A percentile compares a stretch with the other conserved stretches of the same genome.
These are phyloP conservation scores for Lepidocolaptes lacrymiger DNA, from an alignment of 2,797 vertebrate species.

Conservation along the genomic window DNA sequence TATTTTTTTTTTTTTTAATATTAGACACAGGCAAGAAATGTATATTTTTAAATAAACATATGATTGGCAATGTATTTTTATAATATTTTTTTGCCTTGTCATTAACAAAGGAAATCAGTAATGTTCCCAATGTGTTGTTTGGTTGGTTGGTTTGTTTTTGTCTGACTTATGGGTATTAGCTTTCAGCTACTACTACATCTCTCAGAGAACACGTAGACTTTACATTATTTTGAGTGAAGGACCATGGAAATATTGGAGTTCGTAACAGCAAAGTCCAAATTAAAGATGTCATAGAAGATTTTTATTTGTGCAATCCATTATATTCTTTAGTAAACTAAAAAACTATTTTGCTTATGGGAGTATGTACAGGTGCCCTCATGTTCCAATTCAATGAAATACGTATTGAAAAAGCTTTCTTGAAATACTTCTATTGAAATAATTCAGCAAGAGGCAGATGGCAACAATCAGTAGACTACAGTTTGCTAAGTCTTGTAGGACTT, in stretches of 20 bases:
- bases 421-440: not conserved
- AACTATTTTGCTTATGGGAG: not conserved
- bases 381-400: conserved; percentile 4
- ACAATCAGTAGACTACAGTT: not conserved
- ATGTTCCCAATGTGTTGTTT: not conserved
- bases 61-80: not conserved
- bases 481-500: not conserved
- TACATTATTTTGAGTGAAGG: not conserved
- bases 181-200: not conserved
- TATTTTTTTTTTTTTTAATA: not conserved
- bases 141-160: not conserved
- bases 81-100: not conserved
- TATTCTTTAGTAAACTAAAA: not conserved
- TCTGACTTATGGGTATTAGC: not conserved
- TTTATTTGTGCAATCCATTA: not conserved
- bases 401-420: not conserved
- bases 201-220: not conserved
- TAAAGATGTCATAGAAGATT: not conserved
- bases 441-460: not conserved
- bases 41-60: not conserved
- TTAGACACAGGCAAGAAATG: not conserved
- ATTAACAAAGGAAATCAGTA: not conserved
- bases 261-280: not conserved
- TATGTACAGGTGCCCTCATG: not conserved
- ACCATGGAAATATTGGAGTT: not conserved